phyloP scores from a whole-genome alignment of 2,797 vertebrate genomes.

The Gastrophryne carolinensis region DNA sequence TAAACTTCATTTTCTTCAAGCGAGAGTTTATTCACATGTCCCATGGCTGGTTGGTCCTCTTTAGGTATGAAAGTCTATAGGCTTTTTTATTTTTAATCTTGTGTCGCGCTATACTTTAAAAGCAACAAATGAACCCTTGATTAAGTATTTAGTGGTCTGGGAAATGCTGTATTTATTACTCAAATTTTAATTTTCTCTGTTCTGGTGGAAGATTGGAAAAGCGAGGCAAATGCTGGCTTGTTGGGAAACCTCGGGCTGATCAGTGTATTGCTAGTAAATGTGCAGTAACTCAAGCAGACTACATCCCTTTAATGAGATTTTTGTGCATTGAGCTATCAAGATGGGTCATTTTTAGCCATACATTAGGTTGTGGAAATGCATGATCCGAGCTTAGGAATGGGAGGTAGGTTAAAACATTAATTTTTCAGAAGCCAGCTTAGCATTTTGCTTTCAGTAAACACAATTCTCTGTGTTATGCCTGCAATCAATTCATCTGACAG shows the following conservation, averaged over 20 bases:
- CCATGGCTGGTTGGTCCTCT: too few species aligned
- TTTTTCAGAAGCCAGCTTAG: neutral
- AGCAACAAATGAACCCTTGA: neutral
- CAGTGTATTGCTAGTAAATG: neutral
- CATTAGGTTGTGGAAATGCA: neutral
- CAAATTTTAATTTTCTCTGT: neutral
- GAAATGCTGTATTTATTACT: neutral
- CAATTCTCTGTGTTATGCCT: neutral
- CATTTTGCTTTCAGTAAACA: neutral
- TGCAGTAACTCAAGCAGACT: constrained; percentile 3
- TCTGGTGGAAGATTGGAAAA: neutral
- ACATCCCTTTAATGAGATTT: constrained; percentile 31
- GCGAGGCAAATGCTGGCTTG: neutral
- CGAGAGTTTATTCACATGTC: too few species aligned
- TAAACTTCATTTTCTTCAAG: too few species aligned
- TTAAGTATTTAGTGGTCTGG: neutral
- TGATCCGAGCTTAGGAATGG: neutral
- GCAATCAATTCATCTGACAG: neutral
- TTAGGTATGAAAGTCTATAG: too few species aligned
- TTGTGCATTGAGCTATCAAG: constrained; percentile 27
- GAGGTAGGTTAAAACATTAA: neutral
- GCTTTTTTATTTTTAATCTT: too few species aligned
- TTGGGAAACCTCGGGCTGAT: constrained; percentile 3
- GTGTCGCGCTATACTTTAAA: too few species aligned
- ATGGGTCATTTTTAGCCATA: constrained; percentile 16